phyloP scores from a whole-genome alignment of 2,113 vertebrate genomes.

The Henicopernis longicauda region DNA sequence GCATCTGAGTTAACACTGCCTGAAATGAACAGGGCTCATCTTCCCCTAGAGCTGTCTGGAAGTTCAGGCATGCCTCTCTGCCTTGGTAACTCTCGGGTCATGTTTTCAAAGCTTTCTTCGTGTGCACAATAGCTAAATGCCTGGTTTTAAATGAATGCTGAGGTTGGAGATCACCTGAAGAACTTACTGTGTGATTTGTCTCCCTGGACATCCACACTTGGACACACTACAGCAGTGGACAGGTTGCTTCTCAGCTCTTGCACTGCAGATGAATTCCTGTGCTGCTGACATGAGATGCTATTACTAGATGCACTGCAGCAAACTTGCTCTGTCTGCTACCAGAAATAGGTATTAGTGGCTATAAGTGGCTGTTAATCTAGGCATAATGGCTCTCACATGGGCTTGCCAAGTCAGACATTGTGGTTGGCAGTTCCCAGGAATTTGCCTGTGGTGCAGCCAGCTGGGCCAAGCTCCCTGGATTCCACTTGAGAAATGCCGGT shows the following conservation, averaged over 20 bases:
- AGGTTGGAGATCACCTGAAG: background rate
- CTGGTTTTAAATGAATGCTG: background rate
- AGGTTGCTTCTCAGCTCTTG: background rate
- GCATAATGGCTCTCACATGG: background rate
- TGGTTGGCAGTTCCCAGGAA: background rate
- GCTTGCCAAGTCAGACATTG: background rate
- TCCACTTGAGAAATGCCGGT: background rate
- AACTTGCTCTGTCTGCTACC: background rate
- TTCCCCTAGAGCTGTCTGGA: background rate
- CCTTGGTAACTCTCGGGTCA: conserved; percentile 15
- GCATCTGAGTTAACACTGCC: conserved; percentile 11
- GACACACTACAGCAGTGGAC: background rate
- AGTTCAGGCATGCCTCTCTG: background rate
- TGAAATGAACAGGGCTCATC: background rate
- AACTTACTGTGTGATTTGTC: background rate
- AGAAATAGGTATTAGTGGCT: conserved; percentile 15
- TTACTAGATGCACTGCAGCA: background rate
- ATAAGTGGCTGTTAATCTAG: conserved; percentile 1
- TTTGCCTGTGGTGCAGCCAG: background rate
- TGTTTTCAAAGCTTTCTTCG: background rate
- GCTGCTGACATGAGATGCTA: background rate
- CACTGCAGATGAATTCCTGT: background rate
- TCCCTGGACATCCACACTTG: background rate
- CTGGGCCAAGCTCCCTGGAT: background rate
- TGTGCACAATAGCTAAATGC: background rate